A percentile compares a stretch with the other conserved stretches of the same genome.
Conservation (phyloP, 2,888 invertebrate species). For the Pterostichus madidus region DNA sequence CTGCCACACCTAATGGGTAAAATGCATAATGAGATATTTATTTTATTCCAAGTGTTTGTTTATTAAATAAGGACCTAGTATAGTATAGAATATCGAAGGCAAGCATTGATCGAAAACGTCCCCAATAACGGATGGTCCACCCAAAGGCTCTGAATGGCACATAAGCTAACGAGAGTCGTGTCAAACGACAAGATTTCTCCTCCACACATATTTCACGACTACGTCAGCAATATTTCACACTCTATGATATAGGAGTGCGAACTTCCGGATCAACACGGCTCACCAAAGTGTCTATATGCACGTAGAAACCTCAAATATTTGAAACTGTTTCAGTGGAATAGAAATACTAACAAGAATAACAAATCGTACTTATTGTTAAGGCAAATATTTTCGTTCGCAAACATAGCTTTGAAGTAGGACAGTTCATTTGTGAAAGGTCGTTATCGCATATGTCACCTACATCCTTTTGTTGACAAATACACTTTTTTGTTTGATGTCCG, state of each 20-base stretch:
- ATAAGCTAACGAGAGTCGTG: conserved; percentile 47
- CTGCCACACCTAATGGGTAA: too few relatives aligned
- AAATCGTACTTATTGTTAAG: conserved; percentile 48
- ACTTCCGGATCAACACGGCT: conserved; percentile 39
- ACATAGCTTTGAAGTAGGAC: background rate
- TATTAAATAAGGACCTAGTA: background rate
- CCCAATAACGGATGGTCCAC: conserved; percentile 35
- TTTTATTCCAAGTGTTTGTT: background rate
- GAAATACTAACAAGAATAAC: conserved; percentile 51
- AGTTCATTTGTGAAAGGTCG: conserved; percentile 39
- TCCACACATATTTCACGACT: conserved; percentile 40
- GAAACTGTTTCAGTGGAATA: conserved; percentile 33
- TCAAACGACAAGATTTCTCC: conserved; percentile 39
- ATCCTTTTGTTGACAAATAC: conserved; percentile 31
- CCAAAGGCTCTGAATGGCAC: background rate
- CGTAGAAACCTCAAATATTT: conserved; percentile 45
- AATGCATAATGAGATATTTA: too few relatives aligned
- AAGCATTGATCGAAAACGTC: background rate
- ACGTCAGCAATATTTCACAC: conserved; percentile 39
- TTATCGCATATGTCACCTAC: conserved; percentile 28
- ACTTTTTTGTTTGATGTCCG: conserved; percentile 35
- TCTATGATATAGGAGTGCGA: conserved; percentile 41
- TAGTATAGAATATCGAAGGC: background rate
- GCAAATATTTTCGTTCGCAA: conserved; percentile 24
- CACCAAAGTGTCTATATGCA: conserved; percentile 46